phyloP scores from a whole-genome alignment of 2,888 invertebrate species.

The Nomada fucata region DNA sequence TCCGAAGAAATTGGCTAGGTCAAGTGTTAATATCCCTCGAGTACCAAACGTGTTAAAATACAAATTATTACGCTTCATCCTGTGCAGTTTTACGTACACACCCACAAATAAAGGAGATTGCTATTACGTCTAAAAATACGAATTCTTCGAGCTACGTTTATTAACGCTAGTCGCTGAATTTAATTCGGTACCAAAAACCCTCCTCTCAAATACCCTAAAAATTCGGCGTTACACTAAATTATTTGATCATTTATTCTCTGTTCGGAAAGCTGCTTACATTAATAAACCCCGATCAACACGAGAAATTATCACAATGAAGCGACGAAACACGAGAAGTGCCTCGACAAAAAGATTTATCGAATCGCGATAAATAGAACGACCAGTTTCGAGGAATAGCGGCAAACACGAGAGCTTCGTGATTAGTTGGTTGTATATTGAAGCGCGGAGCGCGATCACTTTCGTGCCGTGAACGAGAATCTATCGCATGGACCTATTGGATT shows the following conservation, averaged over 20 bases:
- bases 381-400: neutral
- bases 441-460: conserved; percentile 21
- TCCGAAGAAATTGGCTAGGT: too few relatives aligned
- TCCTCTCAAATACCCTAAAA: too few relatives aligned
- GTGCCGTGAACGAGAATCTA: conserved; percentile 46
- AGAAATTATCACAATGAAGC: conserved; percentile 10
- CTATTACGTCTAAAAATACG: too few relatives aligned
- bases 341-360: conserved; percentile 50
- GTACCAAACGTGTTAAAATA: too few relatives aligned
- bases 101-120: neutral
- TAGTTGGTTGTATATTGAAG: conserved; percentile 24
- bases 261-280: neutral
- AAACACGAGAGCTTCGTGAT: conserved; percentile 23
- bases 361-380: conserved; percentile 44
- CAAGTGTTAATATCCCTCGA: too few relatives aligned
- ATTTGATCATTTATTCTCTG: too few relatives aligned
- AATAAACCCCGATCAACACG: conserved; percentile 24
- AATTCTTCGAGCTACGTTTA: too few relatives aligned
- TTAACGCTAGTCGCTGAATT: too few relatives aligned
- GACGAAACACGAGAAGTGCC: conserved; percentile 16
- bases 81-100: too few relatives aligned
- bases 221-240: too few relatives aligned
- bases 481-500: conserved; percentile 57
- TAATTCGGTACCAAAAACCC: too few relatives aligned
- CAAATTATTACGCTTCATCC: too few relatives aligned